Conservation (phyloP, 2,888 invertebrate genomes). For the Clanis bilineata region DNA sequence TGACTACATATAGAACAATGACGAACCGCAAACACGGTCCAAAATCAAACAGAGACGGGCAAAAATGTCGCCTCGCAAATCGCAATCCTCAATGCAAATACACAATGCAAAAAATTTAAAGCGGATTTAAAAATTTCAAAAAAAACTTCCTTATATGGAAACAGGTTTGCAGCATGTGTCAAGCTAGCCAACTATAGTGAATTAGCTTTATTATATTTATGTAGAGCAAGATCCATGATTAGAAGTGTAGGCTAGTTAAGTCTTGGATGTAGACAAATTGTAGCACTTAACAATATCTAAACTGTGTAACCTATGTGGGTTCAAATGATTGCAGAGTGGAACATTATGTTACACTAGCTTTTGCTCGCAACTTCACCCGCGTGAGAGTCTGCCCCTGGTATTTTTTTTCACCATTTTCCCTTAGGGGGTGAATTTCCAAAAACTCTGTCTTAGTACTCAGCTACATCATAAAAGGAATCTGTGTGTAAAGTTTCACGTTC, state of each 20-base stretch:
- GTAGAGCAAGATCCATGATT: background rate
- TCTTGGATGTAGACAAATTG: background rate
- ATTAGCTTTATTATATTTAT: background rate
- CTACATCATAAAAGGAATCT: no score
- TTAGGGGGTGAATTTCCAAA: no score
- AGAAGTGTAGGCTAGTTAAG: background rate
- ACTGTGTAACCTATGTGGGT: background rate
- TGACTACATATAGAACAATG: slow-evolving; percentile 50
- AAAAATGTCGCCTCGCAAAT: slow-evolving; percentile 52
- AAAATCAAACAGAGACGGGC: slow-evolving; percentile 55
- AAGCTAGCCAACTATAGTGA: slow-evolving; percentile 34
- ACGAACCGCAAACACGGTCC: slow-evolving; percentile 58
- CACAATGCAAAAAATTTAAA: slow-evolving; percentile 46
- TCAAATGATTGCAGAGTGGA: background rate
- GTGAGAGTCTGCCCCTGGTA: no score
- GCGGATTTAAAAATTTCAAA: slow-evolving; percentile 41
- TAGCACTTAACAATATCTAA: background rate
- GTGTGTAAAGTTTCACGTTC: no score
- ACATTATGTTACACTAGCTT: background rate
- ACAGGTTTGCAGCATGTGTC: slow-evolving; percentile 30
- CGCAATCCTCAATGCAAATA: slow-evolving; percentile 52
- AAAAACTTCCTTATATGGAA: slow-evolving; percentile 40
- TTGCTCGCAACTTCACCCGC: no score
- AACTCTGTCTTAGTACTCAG: no score
- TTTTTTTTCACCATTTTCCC: no score